A percentile compares a stretch with the other conserved stretches of the same genome.
Conservation (phyloP, 2,113 vertebrate species). For the Nyctereutes procyonoides region DNA sequence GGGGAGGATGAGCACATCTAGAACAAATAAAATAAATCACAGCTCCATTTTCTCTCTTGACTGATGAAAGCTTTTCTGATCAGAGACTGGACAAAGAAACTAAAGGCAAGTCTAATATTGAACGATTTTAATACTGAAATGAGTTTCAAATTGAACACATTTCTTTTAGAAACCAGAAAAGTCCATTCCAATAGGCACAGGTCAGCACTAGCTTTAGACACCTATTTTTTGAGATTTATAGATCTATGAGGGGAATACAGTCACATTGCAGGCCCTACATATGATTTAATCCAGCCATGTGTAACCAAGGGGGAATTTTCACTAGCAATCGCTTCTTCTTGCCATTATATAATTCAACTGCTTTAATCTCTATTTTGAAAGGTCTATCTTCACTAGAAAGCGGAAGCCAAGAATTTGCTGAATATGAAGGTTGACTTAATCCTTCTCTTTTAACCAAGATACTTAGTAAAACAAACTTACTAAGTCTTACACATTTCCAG, state of each 20-base stretch:
- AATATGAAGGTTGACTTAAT: not conserved
- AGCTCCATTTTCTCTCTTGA: constrained; percentile 19
- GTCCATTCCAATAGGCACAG: not conserved
- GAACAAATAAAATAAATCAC: constrained; percentile 65
- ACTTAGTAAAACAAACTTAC: not conserved
- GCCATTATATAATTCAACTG: not conserved
- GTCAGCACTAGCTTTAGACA: not conserved
- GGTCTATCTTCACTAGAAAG: not conserved
- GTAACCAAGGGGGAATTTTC: not conserved
- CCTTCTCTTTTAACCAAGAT: constrained; percentile 27
- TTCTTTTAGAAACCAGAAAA: constrained; percentile 52
- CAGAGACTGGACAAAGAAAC: not conserved
- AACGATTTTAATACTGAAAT: constrained; percentile 31
- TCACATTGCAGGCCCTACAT: not conserved
- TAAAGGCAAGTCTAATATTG: not conserved
- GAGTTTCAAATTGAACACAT: constrained; percentile 30
- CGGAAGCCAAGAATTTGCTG: not conserved
- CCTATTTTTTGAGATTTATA: not conserved
- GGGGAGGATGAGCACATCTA: constrained; percentile 91
- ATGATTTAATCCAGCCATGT: not conserved
- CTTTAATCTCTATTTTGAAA: not conserved
- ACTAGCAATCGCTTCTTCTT: not conserved
- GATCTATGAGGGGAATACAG: constrained; percentile 4
- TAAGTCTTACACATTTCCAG: not conserved
- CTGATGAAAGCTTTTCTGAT: constrained; percentile 12